Evolutionary conservation across 2,113 vertebrate species (phyloP), one percentile per base, ranked within the genome.

Genomic region (Periophthalmodon schlosseri): DNA sequence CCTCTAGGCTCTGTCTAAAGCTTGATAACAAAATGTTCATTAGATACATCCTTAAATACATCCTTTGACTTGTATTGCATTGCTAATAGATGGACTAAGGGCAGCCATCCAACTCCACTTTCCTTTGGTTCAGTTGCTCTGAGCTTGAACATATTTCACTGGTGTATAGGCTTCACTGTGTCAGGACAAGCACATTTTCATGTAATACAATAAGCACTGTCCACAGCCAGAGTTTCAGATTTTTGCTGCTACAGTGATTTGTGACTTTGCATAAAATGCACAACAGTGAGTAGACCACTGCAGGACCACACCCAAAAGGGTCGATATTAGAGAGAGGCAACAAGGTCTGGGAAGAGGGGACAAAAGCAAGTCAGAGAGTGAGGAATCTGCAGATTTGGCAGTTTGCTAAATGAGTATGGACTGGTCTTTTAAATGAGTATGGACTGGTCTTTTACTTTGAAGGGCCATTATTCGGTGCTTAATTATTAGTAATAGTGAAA

Each of bases 221-320:
- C 9, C 63, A 65, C 11, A 49, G 60, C 54, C 52, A 24, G 10
- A 70, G 24, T 70, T 15, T 56, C 52, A 12, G 18, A 34, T 11
- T 68, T 13, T 33, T 52, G 23, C 63, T 63, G 57, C 46, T 75
- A 44, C 34, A 69, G 36, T 50, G 73, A 68, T 74, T 46, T 67
- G 49, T 50, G 21, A 69, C 60, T 76, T 46, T 67, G 56, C 56
- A 28, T 66, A 76, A 52, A 68, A n/a, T 71, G 70, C 68, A 75
- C 23, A 67, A 71, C 23, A 61, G 15, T 18, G 1, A 61, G 16
- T 18, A 15, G 28, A 28, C 64, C 70, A 23, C 83, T 78, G 84
- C 88, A 80, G 76, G 46, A 83, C 80, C 73, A 74, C 86, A 72
- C 82, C 77, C 81, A 39, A 52, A 15, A 23, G 28, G 63, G 87